Evolutionary conservation across 1,140 invertebrate species (phyloP), one percentile per base, ranked within the genome.

Genomic region (Protaetia brevitarsis): DNA sequence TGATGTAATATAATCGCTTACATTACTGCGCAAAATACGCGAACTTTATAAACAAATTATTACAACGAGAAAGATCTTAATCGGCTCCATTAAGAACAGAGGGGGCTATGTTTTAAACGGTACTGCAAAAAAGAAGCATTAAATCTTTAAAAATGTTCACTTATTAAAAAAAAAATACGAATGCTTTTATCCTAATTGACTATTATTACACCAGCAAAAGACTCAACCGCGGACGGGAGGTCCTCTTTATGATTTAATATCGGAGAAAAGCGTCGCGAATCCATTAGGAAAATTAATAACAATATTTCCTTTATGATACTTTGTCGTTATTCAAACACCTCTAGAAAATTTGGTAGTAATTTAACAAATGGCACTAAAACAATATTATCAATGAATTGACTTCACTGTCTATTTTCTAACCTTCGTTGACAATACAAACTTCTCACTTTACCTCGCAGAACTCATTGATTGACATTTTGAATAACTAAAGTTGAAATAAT

Each of bases 101-200:
- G 41, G 19, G 19, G 41, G 19, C 10, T 23, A 51, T 51, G 41
- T 51, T 51, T 23, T 51, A 51, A 51, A 51, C 26, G 21, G 26
- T 23, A 51, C 11, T 16, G 13, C 26, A 51, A 51, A 23, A 51
- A 51, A 51, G 16, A 51, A 16, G 41, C 26, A 51, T 51, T 51
- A 51, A 51, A 51, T 51, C 41, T 51, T 51, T 51, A 51, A 51
- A 51, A 23, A 51, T 23, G 19, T 51, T 51, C 41, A 51, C 19
- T 51, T 51, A 51, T 51, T 51, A 23, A 51, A 51, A 51, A n/a
- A 41, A 51, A 51, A 51, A 23, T 51, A 51, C 41, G 19, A 51
- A 51, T 51, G 41, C 41, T 51, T 51, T 51, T 51, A 51, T 51
- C 41, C 41, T 51, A 51, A 51, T 51, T 51, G 41, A 51, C 41